Percentiles rank a stretch among this genome's conserved stretches.
Conservation (phyloP, 64 coral and sea anemone species). For the Pocillopora verrucosa region DNA sequence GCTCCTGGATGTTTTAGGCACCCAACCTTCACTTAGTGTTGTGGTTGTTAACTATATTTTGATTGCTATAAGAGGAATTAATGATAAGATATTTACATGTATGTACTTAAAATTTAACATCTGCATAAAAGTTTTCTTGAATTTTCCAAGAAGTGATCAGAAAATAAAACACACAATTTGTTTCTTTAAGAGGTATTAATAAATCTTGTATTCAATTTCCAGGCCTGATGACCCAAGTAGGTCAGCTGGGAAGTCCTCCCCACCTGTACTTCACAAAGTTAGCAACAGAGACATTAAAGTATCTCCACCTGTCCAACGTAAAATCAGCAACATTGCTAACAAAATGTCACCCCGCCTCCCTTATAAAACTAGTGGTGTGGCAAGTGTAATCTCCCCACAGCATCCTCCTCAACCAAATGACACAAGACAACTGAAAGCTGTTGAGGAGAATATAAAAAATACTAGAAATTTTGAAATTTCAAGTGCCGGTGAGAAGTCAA, state of each 20-base stretch:
- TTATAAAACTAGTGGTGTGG: conserved; percentile 6
- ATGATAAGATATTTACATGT: too few relatives aligned
- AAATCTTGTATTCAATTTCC: neutral
- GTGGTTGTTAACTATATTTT: too few relatives aligned
- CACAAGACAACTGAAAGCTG: conserved; percentile 3
- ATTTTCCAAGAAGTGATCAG: too few relatives aligned
- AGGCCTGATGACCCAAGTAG: neutral
- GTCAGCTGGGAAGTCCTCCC: neutral
- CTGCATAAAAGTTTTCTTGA: too few relatives aligned
- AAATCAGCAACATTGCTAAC: neutral
- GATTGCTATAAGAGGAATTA: too few relatives aligned
- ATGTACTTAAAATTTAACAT: too few relatives aligned
- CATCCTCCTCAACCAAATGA: neutral
- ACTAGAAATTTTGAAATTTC: conserved; percentile 6
- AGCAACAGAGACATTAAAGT: neutral
- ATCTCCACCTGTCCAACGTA: neutral
- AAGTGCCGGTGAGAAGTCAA: neutral
- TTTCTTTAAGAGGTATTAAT: neutral
- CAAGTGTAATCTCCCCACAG: neutral
- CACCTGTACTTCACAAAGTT: neutral
- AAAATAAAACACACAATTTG: too few relatives aligned
- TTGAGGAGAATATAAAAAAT: neutral
- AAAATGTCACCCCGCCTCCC: neutral
- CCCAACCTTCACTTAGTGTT: too few relatives aligned
- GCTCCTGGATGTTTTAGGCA: too few relatives aligned